Evolutionary conservation across 2,113 vertebrate species (phyloP).

Genomic region (Petroica traversi): DNA sequence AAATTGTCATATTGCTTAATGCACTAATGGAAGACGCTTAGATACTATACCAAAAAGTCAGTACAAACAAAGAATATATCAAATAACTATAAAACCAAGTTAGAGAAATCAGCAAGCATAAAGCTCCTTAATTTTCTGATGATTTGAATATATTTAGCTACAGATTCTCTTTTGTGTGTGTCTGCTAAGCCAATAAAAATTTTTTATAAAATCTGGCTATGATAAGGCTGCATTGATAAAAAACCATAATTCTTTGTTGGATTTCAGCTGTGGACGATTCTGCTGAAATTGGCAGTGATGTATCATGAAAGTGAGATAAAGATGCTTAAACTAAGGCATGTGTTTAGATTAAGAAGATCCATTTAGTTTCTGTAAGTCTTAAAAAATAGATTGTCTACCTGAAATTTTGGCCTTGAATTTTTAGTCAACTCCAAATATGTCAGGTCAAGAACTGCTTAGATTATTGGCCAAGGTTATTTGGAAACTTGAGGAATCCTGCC

Average conservation of each 20-base stretch:
- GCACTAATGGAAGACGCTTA: background rate
- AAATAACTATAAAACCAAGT: background rate
- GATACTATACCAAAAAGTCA: background rate
- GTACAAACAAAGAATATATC: background rate
- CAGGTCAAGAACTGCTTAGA: background rate
- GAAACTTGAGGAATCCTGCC: background rate
- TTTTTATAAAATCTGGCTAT: background rate
- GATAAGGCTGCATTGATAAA: background rate
- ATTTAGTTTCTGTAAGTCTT: background rate
- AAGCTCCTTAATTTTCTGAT: background rate
- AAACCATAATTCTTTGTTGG: background rate
- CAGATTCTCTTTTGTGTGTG: background rate
- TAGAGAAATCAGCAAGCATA: background rate
- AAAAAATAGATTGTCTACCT: background rate
- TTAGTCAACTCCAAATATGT: background rate
- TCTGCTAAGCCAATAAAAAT: background rate
- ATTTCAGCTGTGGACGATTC: background rate
- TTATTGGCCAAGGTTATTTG: background rate
- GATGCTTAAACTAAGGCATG: background rate
- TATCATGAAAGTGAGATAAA: background rate
- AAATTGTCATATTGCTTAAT: background rate
- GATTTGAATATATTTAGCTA: background rate
- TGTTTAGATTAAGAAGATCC: background rate
- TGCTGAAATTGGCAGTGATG: background rate
- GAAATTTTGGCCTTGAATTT: background rate